phyloP scores from a whole-genome alignment of 1,140 invertebrate species.

The Colletes latitarsis region DNA sequence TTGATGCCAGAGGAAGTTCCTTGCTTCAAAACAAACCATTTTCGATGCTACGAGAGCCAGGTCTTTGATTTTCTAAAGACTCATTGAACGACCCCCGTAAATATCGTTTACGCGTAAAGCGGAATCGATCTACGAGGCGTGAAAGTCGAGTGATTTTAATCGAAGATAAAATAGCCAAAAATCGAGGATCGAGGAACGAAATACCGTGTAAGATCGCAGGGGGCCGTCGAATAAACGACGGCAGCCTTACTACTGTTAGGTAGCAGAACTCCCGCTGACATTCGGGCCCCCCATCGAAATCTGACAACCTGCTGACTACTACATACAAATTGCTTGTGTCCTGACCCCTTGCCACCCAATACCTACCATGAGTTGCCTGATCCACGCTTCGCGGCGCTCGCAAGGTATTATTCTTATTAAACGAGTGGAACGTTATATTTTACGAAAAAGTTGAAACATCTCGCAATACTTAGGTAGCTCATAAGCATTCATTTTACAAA shows the following conservation, averaged over 20 bases:
- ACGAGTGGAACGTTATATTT: neutral
- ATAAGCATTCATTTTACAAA: too few relatives aligned
- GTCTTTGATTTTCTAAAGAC: too few relatives aligned
- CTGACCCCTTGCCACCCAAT: conserved; percentile 42
- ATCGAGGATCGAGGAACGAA: conserved; percentile 32
- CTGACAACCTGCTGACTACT: conserved; percentile 74
- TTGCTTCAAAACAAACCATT: too few relatives aligned
- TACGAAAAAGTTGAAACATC: neutral
- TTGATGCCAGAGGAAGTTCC: too few relatives aligned
- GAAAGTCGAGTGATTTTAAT: conserved; percentile 25
- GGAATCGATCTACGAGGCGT: too few relatives aligned
- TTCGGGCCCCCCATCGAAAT: conserved; percentile 73
- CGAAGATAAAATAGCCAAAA: conserved; percentile 39
- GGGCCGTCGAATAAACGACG: conserved; percentile 63
- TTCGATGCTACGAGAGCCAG: too few relatives aligned
- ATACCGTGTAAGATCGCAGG: conserved; percentile 54
- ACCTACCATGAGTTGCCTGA: neutral
- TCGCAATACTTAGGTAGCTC: too few relatives aligned
- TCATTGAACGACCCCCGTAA: too few relatives aligned
- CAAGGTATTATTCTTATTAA: neutral
- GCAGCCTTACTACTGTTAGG: conserved; percentile 60
- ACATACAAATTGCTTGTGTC: conserved; percentile 76
- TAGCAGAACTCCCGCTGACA: conserved; percentile 71
- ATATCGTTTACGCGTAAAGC: neutral
- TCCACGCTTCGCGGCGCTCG: neutral